Conservation (phyloP, 2,113 vertebrate genomes). For the Columbina picui region DNA sequence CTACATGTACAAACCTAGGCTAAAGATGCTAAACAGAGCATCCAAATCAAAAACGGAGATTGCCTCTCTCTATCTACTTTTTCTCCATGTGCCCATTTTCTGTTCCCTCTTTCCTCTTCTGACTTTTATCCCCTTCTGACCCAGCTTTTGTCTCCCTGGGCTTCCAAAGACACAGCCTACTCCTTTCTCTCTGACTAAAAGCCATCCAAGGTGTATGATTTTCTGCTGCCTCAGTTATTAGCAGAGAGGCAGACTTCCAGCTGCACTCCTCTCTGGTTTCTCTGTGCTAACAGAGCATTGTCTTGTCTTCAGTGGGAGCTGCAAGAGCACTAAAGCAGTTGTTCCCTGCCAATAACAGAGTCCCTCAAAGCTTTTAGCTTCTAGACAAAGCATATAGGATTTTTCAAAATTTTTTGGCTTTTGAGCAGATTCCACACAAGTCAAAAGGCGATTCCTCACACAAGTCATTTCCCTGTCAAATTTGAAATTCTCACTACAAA, state of each 20-base stretch:
- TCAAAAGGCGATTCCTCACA: background rate
- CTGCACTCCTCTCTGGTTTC: background rate
- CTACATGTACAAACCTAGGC: fast-evolving
- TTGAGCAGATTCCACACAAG: background rate
- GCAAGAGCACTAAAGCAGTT: background rate
- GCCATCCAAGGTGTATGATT: fast-evolving
- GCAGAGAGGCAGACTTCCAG: background rate
- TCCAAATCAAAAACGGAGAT: background rate
- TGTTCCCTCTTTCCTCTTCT: background rate
- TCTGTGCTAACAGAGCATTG: background rate
- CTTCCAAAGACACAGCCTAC: background rate
- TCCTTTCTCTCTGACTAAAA: background rate
- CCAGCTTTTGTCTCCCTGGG: background rate
- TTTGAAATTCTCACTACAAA: background rate
- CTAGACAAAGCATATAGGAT: background rate
- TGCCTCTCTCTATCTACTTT: fast-evolving
- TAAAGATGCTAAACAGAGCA: background rate
- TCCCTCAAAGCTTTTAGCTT: background rate
- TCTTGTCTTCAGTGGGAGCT: background rate
- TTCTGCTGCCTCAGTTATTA: background rate
- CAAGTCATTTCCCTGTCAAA: background rate
- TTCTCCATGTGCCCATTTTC: background rate
- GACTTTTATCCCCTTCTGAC: background rate
- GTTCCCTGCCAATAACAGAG: background rate
- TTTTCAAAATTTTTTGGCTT: background rate